Conservation (phyloP, 2,888 invertebrate species). For the Melanotus villosus region DNA sequence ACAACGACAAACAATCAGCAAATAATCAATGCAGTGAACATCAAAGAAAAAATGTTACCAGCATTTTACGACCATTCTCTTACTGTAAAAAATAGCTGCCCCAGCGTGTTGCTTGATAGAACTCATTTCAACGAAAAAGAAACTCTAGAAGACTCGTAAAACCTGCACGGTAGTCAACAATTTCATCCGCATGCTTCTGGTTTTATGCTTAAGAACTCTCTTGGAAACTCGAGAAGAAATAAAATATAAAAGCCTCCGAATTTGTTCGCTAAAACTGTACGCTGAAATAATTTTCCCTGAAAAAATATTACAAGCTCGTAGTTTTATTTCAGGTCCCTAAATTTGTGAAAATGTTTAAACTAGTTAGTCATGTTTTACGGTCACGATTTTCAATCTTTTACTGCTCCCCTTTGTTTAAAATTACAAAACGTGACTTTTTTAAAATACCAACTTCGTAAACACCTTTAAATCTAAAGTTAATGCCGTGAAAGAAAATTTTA, state of each 20-base stretch:
- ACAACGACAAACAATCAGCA: background rate
- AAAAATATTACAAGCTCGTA: background rate
- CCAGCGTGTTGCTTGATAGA: background rate
- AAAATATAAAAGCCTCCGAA: background rate
- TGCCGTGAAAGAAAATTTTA: conserved; percentile 16
- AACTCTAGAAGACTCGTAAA: background rate
- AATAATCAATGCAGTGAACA: background rate
- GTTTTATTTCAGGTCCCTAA: background rate
- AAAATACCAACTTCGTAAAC: conserved; percentile 23
- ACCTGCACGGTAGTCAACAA: background rate
- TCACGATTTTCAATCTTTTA: conserved; percentile 25
- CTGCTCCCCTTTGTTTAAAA: conserved; percentile 25
- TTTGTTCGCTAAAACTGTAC: background rate
- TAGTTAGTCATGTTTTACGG: conserved; percentile 18
- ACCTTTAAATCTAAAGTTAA: conserved; percentile 24
- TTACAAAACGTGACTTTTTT: conserved; percentile 30
- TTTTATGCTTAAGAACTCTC: background rate
- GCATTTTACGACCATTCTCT: background rate
- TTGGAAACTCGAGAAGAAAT: background rate
- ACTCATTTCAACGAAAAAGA: background rate
- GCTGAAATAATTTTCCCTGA: background rate
- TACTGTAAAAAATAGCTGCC: background rate
- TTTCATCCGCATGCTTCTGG: background rate
- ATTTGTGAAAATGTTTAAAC: background rate
- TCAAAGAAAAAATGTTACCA: background rate